Evolutionary conservation across 1,140 invertebrate species (phyloP).

Genomic region (Cheumatopsyche charites): DNA sequence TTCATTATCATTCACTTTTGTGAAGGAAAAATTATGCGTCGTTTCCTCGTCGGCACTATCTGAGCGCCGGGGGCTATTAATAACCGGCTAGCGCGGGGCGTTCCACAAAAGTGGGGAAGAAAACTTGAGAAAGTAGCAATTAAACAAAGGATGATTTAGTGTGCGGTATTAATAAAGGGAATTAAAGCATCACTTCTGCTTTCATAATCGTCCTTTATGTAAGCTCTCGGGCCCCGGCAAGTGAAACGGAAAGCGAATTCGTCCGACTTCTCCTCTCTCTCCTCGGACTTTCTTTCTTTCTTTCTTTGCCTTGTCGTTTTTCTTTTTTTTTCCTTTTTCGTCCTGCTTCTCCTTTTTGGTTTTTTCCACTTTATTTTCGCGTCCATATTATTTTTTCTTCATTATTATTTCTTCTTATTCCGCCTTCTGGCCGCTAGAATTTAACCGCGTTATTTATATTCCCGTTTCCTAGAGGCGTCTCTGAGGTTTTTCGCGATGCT

Average conservation of each 20-base stretch:
- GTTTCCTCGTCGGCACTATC: constrained; percentile 21
- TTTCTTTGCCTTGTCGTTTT: no score
- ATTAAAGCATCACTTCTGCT: constrained; percentile 40
- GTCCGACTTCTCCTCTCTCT: constrained; percentile 3
- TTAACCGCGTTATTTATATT: constrained; percentile 16
- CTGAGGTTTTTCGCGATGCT: no score
- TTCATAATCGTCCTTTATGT: constrained; percentile 34
- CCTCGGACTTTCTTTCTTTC: background rate
- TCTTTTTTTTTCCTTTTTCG: background rate
- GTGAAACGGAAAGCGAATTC: constrained; percentile 35
- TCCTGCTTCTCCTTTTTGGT: background rate
- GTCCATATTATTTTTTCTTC: background rate
- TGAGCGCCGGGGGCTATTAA: constrained; percentile 32
- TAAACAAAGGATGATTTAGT: constrained; percentile 41
- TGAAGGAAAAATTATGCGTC: constrained; percentile 25
- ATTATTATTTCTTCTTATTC: no score
- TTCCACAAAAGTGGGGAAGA: constrained; percentile 35
- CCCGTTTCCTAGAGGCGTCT: constrained; percentile 3
- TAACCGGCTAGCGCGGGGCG: constrained; percentile 22
- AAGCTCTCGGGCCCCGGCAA: constrained; percentile 13
- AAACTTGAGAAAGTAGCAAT: constrained; percentile 37
- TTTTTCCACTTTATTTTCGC: background rate
- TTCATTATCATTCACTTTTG: constrained; percentile 24
- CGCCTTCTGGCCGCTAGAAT: background rate
- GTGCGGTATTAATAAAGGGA: constrained; percentile 35